A percentile compares a stretch with the other conserved stretches of the same genome.
These are phyloP conservation scores for Platerodrilus igneus DNA, from an alignment of 2,888 invertebrate genomes.

Conservation along the genomic window DNA sequence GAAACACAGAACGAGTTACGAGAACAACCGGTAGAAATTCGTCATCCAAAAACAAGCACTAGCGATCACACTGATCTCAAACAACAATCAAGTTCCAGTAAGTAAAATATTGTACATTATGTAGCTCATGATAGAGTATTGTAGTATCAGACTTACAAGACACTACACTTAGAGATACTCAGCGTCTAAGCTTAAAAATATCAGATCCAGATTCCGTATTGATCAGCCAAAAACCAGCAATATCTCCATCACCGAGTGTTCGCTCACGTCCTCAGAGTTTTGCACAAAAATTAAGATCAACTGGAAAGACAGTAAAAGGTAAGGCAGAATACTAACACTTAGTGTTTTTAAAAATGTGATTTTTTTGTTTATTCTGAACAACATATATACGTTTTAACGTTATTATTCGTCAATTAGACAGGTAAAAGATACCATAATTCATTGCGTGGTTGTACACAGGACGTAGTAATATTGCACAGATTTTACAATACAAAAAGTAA, in stretches of 20 bases:
- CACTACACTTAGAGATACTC: constrained; percentile 49
- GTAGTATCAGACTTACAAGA: constrained; percentile 62
- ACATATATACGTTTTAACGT: background rate
- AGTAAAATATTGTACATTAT: constrained; percentile 21
- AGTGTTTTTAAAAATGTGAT: constrained; percentile 1
- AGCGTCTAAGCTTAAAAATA: constrained; percentile 47
- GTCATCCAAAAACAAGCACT: constrained; percentile 43
- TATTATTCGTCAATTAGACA: too few relatives aligned
- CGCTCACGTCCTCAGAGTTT: constrained; percentile 76
- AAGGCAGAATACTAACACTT: constrained; percentile 31
- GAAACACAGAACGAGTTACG: constrained; percentile 89
- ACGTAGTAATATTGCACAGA: too few relatives aligned
- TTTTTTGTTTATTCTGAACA: background rate
- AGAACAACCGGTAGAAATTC: constrained; percentile 56
- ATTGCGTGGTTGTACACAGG: too few relatives aligned
- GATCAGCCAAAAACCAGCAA: constrained; percentile 44
- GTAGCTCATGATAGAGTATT: constrained; percentile 13
- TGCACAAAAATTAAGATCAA: constrained; percentile 80
- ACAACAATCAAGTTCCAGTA: constrained; percentile 60
- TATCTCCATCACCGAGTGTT: constrained; percentile 55
- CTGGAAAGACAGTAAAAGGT: constrained; percentile 78
- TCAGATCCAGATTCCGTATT: constrained; percentile 44
- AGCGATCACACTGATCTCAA: constrained; percentile 51
- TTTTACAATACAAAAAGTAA: too few relatives aligned
- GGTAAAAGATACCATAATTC: too few relatives aligned